Base-by-base conservation (phyloP, 2,888 invertebrate genomes). In the Phragmatobia fuliginosa region DNA sequence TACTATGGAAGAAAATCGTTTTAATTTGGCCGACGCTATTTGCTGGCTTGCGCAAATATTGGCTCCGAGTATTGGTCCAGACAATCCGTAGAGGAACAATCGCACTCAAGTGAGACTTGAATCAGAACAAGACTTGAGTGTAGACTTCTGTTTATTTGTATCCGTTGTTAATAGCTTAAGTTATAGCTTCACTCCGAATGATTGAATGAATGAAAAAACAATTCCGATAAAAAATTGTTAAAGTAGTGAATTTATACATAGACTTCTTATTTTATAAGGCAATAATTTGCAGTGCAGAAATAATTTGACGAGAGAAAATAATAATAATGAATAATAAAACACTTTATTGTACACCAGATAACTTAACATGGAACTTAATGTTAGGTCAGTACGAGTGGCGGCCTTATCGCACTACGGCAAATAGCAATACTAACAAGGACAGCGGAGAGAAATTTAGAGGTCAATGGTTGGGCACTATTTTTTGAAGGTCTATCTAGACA, bases 41-140 rank as follows among this genome's bases (percentile, higher is more conserved):
- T 89, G 86, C 86, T 74, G 79, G 81, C 84, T 85, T 84, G 85
- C 73, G 82, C 88, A 90, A 91, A 91, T 89, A 91, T 91, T 91
- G 88, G 86, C 86, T 74, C 71, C 80, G 82, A 80, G 84, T 84
- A 88, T 90, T 85, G 88, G 83, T 78, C 73, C 71, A 72, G 72
- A 78, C 72, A 71, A 75, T 74, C 72, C 72, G 76, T 74, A 74
- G 76, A 78, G 75, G 83, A 83, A 87, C 86, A 86, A 86, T 87
- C 77, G 85, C 79, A 83, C 86, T 87, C 81, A 76, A 85, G 83
- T 77, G 78, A 74, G 81, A 80, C 79, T 85, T 81, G 78, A 80
- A 81, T 79, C 85, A 82, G 77, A 64, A 72, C 75, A 75, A 66
- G 49, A 64, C 68, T 75, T 69, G 68, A 74, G 74, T 74, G 69